phyloP scores from a whole-genome alignment of 2,888 invertebrate genomes.

The Tenthredo scrophulariae region DNA sequence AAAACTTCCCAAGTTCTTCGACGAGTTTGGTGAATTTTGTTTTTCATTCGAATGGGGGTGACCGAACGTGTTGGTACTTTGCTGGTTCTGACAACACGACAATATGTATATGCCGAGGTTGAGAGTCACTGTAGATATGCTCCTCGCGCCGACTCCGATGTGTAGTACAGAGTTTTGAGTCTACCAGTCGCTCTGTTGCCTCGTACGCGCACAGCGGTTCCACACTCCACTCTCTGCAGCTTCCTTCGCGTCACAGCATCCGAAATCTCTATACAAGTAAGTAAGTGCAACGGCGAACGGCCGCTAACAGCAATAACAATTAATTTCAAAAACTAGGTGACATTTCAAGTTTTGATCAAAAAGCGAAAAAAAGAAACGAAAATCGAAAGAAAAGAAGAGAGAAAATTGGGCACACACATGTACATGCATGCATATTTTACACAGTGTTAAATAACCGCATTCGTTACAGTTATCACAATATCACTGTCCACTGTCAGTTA shows the following conservation, averaged over 20 bases:
- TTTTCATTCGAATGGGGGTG: constrained; percentile 38
- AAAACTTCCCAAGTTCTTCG: background rate
- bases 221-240: constrained; percentile 36
- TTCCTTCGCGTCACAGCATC: constrained; percentile 57
- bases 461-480: background rate
- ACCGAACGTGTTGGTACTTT: constrained; percentile 46
- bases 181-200: constrained; percentile 66
- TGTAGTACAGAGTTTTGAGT: constrained; percentile 65
- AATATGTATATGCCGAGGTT: constrained; percentile 64
- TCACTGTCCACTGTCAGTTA: no score
- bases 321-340: background rate
- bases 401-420: background rate
- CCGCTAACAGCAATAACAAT: background rate
- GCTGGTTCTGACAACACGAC: constrained; percentile 54
- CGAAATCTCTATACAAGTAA: constrained; percentile 63
- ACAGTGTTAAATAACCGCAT: background rate
- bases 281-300: constrained; percentile 55
- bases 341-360: background rate
- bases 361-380: background rate
- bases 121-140: constrained; percentile 56
- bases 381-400: background rate
- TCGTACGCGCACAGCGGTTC: constrained; percentile 62
- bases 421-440: background rate
- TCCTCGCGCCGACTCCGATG: constrained; percentile 52
- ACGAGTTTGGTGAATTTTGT: background rate